Percentiles rank a stretch among this genome's conserved stretches.
Evolutionary conservation across 2,113 vertebrate genomes (phyloP).

Genomic region (Antechinus flavipes): DNA sequence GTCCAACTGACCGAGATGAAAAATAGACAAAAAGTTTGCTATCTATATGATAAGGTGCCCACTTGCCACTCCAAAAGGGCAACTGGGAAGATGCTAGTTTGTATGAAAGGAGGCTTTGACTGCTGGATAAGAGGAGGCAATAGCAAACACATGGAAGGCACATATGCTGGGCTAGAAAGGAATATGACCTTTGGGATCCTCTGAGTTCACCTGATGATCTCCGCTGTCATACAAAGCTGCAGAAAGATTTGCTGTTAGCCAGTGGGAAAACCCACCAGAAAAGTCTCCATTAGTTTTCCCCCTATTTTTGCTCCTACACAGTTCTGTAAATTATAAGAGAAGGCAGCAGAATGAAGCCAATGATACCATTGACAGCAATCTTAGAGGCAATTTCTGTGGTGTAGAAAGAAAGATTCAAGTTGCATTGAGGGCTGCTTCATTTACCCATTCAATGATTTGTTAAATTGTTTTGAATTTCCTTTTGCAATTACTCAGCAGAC

Average conservation of each 20-base stretch:
- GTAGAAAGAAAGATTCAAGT: slow-evolving; percentile 34
- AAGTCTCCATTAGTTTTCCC: slow-evolving; percentile 32
- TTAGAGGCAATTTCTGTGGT: slow-evolving; percentile 51
- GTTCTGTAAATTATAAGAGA: slow-evolving; percentile 32
- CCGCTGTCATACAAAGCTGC: slow-evolving; percentile 22
- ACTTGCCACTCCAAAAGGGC: neutral
- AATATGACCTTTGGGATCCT: slow-evolving; percentile 39
- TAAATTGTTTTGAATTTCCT: slow-evolving; percentile 45
- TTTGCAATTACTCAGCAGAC: slow-evolving; percentile 19
- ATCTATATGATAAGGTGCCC: neutral
- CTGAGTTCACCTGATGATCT: slow-evolving; percentile 46
- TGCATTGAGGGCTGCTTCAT: neutral
- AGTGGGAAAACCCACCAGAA: slow-evolving; percentile 35
- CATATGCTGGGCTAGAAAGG: slow-evolving; percentile 45
- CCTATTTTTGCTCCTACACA: slow-evolving; percentile 1
- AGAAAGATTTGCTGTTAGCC: slow-evolving; percentile 22
- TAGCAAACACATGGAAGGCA: slow-evolving; percentile 40
- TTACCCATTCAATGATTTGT: slow-evolving; percentile 33
- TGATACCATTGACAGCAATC: slow-evolving; percentile 11
- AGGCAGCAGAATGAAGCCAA: slow-evolving; percentile 45
- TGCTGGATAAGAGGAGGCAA: slow-evolving; percentile 44
- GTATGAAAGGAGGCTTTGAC: neutral
- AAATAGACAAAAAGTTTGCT: neutral
- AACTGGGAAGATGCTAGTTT: slow-evolving; percentile 41
- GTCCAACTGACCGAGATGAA: slow-evolving; percentile 25